Evolutionary conservation across 2,113 vertebrate species (phyloP).

Genomic region (Seriola quinqueradiata): DNA sequence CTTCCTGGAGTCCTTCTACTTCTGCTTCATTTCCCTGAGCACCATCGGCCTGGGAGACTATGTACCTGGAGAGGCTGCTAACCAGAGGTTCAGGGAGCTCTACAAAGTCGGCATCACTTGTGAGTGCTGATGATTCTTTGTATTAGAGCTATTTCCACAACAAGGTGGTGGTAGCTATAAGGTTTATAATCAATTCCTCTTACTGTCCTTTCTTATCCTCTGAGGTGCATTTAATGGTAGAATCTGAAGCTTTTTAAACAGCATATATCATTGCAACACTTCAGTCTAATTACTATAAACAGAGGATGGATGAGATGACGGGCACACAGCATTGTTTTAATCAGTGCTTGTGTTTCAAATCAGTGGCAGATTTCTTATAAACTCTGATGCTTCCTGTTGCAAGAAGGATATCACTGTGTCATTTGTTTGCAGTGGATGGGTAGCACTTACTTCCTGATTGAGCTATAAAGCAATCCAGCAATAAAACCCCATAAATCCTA

Average conservation of each 20-base stretch:
- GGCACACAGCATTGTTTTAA: background rate
- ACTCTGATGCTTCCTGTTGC: constrained; percentile 4
- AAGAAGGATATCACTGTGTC: constrained; percentile 15
- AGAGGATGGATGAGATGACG: background rate
- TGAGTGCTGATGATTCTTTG: constrained; percentile 79
- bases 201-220: background rate
- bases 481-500: background rate
- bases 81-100: constrained; percentile 93
- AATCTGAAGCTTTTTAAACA: background rate
- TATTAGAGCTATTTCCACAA: background rate
- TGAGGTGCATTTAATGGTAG: background rate
- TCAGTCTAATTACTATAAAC: background rate
- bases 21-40: constrained; percentile 97
- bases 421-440: constrained; percentile 9
- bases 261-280: background rate
- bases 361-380: constrained; percentile 7
- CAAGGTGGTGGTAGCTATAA: background rate
- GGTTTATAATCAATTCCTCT: background rate
- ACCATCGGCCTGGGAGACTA: constrained; percentile 98
- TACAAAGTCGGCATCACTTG: constrained; percentile 97
- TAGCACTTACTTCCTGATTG: background rate
- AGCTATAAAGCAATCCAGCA: background rate
- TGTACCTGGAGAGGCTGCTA: constrained; percentile 93
- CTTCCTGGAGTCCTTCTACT: constrained; percentile 98
- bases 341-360: background rate